Base-by-base conservation (phyloP, 1,140 invertebrate species). In the Drosophila yakuba region DNA sequence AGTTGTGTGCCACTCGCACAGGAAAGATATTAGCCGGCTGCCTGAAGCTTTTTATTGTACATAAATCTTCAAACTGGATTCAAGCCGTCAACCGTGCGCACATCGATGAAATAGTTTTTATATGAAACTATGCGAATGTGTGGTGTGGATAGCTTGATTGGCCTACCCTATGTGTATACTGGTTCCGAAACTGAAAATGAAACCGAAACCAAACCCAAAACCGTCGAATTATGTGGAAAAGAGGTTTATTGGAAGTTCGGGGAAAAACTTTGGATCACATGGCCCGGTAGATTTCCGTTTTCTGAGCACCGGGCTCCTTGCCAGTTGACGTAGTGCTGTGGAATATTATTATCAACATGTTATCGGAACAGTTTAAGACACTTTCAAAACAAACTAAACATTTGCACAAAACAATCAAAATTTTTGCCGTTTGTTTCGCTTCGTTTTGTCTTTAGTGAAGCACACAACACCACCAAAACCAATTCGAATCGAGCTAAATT, bases 341-440 rank as follows among this genome's bases (percentile, higher is more conserved):
- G 14, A 55, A 10, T 68, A 57, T 67, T 62, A 62, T 63, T 41
- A 71, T 71, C 50, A 71, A 50, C 39, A 71, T 57, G 68, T 72
- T 72, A 72, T 71, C 67, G 67, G 67, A 23, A 41, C 64, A 43
- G 51, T 50, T 69, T 51, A 57, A 69, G 64, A 36, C 64, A 57
- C 36, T 48, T 48, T 56, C 66, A 69, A 39, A 68, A 64, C 61
- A 66, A 68, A 66, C 61, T 35, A 68, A 68, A 68, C 64, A 66
- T 68, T 68, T 68, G 23, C 64, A 45, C 38, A 68, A 67, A 67
- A 67, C 36, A 54, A 68, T 68, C 64, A 68, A 68, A 68, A 68
- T 68, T 68, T 14, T 66, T 45, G 38, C 64, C 47, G 64, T 68
- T 68, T 52, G 32, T 52, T 52, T 68, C 60, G 64, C 60, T 52